Evolutionary conservation across 2,888 invertebrate species (phyloP), one percentile per base, ranked within the genome.

Genomic region (Cerastis leucographa): DNA sequence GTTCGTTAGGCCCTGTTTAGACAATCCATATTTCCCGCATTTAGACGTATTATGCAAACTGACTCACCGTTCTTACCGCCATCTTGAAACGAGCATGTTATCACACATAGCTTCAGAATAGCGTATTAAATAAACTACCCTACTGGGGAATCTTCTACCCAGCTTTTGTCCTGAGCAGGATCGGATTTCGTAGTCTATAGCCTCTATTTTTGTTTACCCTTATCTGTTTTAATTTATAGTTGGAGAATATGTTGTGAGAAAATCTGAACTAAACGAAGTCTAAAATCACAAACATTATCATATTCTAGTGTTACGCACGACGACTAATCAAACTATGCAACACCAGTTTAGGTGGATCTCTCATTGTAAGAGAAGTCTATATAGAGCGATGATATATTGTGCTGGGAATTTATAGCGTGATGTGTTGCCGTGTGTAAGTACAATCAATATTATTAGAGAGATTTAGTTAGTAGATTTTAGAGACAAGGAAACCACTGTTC

Each of bases 41-140:
- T 75, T 68, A 74, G 61, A 61, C 64, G 29, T 51, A 69, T 85
- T 83, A 81, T 85, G 85, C 71, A 85, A 81, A 85, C 65, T 62
- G 56, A 69, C 65, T 71, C 51, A 70, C 66, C 49, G 65, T 66
- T 81, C 54, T 76, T 51, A 29, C 44, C 76, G 71, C 85, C 71
- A 56, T 85, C 82, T 76, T 85, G 65, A 17, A 81, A 81, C 35
- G 61, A 69, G 61, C 51, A 12, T 76, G 75, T 81, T 81, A 82
- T 64, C 64, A 65, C 71, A 79, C 46, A 76, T 46, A 51, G 71
- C 65, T 81, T 62, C 25, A 40, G 29, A 62, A 71, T 35, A 46
- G 40, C 61, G 64, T 76, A 69, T 83, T 65, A 85, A 85, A 81
- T 85, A 81, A 81, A 85, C 82, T 83, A 72, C 71, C 51, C 85